Evolutionary conservation across 2,797 vertebrate genomes (phyloP).

Genomic region (Chrosomus eos): DNA sequence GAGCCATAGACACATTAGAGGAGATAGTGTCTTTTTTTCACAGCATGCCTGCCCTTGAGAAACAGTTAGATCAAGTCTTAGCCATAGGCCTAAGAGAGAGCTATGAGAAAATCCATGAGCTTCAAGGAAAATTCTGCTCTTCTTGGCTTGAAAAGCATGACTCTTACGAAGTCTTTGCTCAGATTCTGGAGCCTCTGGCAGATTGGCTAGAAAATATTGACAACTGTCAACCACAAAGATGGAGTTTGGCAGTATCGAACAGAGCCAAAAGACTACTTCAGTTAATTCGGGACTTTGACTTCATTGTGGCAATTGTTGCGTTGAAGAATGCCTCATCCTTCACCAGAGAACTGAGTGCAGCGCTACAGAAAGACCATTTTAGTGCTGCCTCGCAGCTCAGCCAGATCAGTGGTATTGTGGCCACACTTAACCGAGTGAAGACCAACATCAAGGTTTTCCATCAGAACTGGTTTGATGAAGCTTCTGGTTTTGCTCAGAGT

Average conservation of each 20-base stretch:
- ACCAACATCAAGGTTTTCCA: slow-evolving; percentile 85
- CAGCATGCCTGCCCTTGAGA: slow-evolving; percentile 72
- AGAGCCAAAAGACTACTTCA: slow-evolving; percentile 72
- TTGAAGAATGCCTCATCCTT: slow-evolving; percentile 83
- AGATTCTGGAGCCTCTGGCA: slow-evolving; percentile 80
- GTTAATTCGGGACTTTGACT: slow-evolving; percentile 81
- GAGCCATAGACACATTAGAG: slow-evolving; percentile 79
- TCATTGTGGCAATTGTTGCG: slow-evolving; percentile 81
- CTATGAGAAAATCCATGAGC: slow-evolving; percentile 82
- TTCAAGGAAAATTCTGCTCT: slow-evolving; percentile 79
- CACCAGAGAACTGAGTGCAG: slow-evolving; percentile 80
- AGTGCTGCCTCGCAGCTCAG: slow-evolving; percentile 82
- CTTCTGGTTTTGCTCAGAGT: slow-evolving; percentile 76
- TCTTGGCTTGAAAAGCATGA: slow-evolving; percentile 83
- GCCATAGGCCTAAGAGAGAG: slow-evolving; percentile 79
- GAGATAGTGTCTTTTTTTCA: slow-evolving; percentile 80
- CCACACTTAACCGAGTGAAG: slow-evolving; percentile 81
- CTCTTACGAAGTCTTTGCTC: slow-evolving; percentile 82
- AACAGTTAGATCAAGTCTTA: slow-evolving; percentile 81
- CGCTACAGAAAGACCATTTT: slow-evolving; percentile 84
- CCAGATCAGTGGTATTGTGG: slow-evolving; percentile 81
- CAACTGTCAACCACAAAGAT: slow-evolving; percentile 75
- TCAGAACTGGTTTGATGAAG: slow-evolving; percentile 86
- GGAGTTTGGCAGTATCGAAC: slow-evolving; percentile 72
- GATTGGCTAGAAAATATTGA: slow-evolving; percentile 81